Evolutionary conservation across 92 coral and sea anemone genomes (phyloP), one percentile per base, ranked within the genome.

Genomic region (Epizoanthus stellaris): DNA sequence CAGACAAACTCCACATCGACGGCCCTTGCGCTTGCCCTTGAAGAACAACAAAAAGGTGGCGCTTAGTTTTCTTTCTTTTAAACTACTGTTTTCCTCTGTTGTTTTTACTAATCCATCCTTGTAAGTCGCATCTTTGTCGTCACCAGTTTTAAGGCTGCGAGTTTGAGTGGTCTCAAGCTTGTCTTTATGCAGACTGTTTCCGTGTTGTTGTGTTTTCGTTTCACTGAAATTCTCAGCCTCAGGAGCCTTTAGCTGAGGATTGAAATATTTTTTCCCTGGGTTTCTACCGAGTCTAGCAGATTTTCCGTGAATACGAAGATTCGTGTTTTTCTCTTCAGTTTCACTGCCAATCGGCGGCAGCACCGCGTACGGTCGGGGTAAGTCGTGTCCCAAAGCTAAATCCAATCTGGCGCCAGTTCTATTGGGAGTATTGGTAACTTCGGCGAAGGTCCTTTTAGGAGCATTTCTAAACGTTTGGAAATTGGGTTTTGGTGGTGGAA

Each of bases 291-390:
- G 13, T 20, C 72, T 79, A 45, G 73, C 72, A 63, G 58, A 42
- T 64, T 79, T 79, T 11, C 71, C 83, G 17, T 79, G 83, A 47
- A 45, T 43, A 64, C 53, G 42, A 43, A 49, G 63, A 12, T 47
- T 73, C 6, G 60, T 19, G 19, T 25, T 54, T 5, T 80, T 38
- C 30, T 60, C 12, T 67, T 69, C 52, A 40, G 38, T 65, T 56
- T 89, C 83, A 63, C 72, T 89, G 62, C 88, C 87, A 38, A 94
- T 94, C 65, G 98, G 98, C 54, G 98, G 98, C n/a, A 94, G 87
- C 9, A 94, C 95, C 0, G 92, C 56, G 53, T 94, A 94, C 4
- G 95, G 88, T 59, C 90, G 92, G 0, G 95, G 95, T 66, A 94
- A 91, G 42, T 94, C 84, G 47, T 94, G 98, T 17, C 91, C 92